Evolutionary conservation across 2,888 invertebrate genomes (phyloP).

Genomic region (Megalurothrips usitatus): DNA sequence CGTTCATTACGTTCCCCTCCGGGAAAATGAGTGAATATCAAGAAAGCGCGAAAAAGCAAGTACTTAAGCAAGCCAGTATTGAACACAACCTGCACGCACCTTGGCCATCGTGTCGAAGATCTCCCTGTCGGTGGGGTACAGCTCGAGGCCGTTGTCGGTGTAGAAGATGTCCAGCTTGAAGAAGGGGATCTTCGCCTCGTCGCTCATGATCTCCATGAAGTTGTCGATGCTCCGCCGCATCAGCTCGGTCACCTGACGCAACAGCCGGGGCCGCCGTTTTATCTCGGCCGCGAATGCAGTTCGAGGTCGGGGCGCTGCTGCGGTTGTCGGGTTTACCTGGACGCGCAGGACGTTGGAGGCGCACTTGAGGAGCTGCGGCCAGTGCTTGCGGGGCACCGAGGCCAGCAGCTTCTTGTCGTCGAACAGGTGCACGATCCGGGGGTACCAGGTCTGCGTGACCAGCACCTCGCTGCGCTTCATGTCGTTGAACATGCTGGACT

Average conservation of each 20-base stretch:
- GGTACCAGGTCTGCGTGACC: slow-evolving; percentile 44
- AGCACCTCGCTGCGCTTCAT: slow-evolving; percentile 29
- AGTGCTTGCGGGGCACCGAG: slow-evolving; percentile 40
- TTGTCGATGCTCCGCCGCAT: slow-evolving; percentile 63
- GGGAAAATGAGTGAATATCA: too few species aligned
- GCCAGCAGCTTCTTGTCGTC: slow-evolving; percentile 35
- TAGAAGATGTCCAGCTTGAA: slow-evolving; percentile 57
- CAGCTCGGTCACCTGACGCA: slow-evolving; percentile 57
- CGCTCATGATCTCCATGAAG: slow-evolving; percentile 54
- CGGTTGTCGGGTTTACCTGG: slow-evolving; percentile 30
- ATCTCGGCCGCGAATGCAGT: too few species aligned
- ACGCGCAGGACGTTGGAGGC: slow-evolving; percentile 43
- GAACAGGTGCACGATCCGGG: slow-evolving; percentile 45
- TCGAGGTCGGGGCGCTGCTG: too few species aligned
- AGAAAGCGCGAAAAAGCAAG: too few species aligned
- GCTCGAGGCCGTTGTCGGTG: slow-evolving; percentile 50
- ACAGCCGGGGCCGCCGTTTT: background rate
- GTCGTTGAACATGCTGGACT: slow-evolving; percentile 23
- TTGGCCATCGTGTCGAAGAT: slow-evolving; percentile 46
- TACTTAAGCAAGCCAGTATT: background rate
- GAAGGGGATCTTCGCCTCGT: slow-evolving; percentile 56
- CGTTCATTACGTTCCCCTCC: too few species aligned
- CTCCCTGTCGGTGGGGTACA: slow-evolving; percentile 56
- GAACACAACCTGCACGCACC: background rate
- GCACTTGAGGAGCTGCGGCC: slow-evolving; percentile 46